Evolutionary conservation across 92 coral and sea anemone species (phyloP), one percentile per base, ranked within the genome.

Genomic region (Epizoanthus rinbou): DNA sequence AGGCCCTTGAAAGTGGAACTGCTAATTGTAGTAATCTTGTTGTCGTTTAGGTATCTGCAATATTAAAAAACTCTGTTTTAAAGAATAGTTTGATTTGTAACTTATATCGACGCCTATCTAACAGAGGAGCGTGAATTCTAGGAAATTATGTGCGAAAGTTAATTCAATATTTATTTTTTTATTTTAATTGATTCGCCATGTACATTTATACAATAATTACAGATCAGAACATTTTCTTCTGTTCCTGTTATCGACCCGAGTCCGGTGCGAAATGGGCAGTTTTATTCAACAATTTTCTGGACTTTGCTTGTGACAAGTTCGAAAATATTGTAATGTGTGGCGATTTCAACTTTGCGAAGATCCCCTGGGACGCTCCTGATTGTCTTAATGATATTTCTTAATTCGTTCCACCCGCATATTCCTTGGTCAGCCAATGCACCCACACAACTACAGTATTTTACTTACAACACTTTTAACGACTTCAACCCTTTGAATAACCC

Each of bases 21-120:
- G 58, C 50, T 54, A 16, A 75, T 28, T 25, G 80, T 15, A 8
- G 58, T 16, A 18, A 75, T 75, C 58, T 18, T 75, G 80, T 75
- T 75, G 80, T 57, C 58, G 80, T 75, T 75, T 47, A 75, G 80
- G 80, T 75, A 75, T 58, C 80, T 75, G 21, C 43, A 24, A 13
- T 53, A 6, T 53, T 3, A 53, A 5, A 73, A 41, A 73, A 45
- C 31, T 28, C 15, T 16, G 6, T 73, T 14, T 28, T 28, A 28
- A 19, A 50, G 8, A 73, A 52, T 8, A 21, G 5, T 8, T 37
- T 9, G 1, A 6, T 17, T 7, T 0, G 10, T 69, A 21, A 11
- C 2, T 0, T 41, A 50, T 13, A 31, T 28, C 39, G 6, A 16
- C 56, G 21, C 2, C 56, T 13, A 18, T 39, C 18, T 16, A 70